Conservation (phyloP, 2,113 vertebrate genomes). For the Narcine bancroftii region DNA sequence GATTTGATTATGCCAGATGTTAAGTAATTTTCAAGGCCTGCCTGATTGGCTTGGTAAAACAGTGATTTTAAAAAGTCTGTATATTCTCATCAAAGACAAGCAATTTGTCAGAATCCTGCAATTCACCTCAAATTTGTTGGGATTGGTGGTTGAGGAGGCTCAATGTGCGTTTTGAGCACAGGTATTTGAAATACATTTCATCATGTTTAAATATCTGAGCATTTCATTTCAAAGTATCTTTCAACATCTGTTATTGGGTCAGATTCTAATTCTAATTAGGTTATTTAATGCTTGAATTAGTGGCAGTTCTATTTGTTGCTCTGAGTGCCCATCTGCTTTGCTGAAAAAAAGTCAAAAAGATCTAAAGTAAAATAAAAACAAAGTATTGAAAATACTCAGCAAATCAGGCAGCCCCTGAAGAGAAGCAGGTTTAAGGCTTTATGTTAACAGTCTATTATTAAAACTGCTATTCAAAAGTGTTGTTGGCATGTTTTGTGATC, state of each 20-base stretch:
- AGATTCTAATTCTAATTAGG: background rate
- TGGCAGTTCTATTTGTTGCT: background rate
- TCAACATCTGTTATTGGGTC: background rate
- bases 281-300: background rate
- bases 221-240: background rate
- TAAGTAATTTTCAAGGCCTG: background rate
- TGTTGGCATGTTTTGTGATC: background rate
- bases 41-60: background rate
- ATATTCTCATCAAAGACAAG: background rate
- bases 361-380: background rate
- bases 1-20: constrained; percentile 29
- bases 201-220: background rate
- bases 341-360: background rate
- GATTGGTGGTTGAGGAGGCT: no score
- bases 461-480: background rate
- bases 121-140: background rate
- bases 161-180: no score
- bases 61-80: constrained; percentile 18
- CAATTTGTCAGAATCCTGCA: background rate
- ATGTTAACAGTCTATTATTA: no score
- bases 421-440: no score
- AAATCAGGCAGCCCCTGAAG: no score
- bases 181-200: background rate
- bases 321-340: background rate
- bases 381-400: no score